Conservation (phyloP, 1,140 invertebrate genomes). For the Hylaeus volcanicus region DNA sequence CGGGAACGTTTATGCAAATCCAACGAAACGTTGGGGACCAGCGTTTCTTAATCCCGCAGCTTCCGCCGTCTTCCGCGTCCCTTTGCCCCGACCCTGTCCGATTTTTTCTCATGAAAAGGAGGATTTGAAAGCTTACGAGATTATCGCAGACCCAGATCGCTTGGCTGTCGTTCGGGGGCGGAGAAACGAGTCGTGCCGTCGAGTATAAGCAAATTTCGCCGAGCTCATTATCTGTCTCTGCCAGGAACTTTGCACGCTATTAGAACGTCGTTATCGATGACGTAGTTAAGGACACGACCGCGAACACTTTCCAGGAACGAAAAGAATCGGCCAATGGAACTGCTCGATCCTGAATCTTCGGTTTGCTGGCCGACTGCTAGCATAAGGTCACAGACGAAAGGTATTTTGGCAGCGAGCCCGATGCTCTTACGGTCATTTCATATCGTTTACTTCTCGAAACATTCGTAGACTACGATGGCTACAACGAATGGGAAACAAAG, state of each 20-base stretch:
- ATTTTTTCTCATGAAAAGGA: slow-evolving; percentile 26
- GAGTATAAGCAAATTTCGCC: background rate
- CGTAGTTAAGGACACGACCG: background rate
- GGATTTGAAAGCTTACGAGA: slow-evolving; percentile 41
- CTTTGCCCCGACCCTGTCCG: background rate
- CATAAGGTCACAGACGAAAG: too few relatives aligned
- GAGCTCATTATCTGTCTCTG: background rate
- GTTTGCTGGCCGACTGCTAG: too few relatives aligned
- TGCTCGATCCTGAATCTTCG: too few relatives aligned
- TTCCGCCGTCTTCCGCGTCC: slow-evolving; percentile 21
- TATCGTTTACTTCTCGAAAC: too few relatives aligned
- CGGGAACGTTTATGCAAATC: slow-evolving; percentile 54
- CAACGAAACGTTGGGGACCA: background rate
- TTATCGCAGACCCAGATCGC: slow-evolving; percentile 22
- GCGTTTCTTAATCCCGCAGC: slow-evolving; percentile 45
- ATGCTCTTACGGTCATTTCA: too few relatives aligned
- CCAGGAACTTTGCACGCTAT: background rate
- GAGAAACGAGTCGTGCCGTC: background rate
- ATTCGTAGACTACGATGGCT: too few relatives aligned
- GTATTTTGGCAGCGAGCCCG: too few relatives aligned
- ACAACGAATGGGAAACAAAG: too few relatives aligned
- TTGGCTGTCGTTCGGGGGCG: background rate
- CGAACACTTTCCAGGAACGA: too few relatives aligned
- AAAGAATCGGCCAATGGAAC: too few relatives aligned
- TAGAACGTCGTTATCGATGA: background rate